Evolutionary conservation across 1,140 invertebrate species (phyloP).

Genomic region (Mycetomoellerius zeteki): DNA sequence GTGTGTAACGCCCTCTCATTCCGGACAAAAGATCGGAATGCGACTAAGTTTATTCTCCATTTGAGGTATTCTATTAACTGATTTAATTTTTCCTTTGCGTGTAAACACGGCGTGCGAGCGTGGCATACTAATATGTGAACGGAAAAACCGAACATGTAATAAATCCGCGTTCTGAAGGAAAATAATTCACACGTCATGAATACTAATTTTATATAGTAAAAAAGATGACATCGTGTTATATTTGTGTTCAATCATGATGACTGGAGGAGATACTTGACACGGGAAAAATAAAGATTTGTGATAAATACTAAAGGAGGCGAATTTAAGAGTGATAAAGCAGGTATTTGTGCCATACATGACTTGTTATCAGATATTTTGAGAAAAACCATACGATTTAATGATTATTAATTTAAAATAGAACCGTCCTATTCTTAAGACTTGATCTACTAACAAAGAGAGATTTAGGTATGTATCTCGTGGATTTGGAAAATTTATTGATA

Average conservation of each 20-base stretch:
- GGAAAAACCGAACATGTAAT: neutral
- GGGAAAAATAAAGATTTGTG: neutral
- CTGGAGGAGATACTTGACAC: neutral
- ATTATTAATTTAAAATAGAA: neutral
- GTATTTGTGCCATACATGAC: conserved; percentile 4
- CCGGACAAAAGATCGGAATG: neutral
- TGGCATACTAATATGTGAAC: neutral
- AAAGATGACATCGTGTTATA: neutral
- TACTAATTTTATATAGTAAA: neutral
- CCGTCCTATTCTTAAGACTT: neutral
- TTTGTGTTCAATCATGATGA: conserved; percentile 12
- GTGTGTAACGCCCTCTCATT: neutral
- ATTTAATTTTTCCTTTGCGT: neutral
- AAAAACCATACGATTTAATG: neutral
- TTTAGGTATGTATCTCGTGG: too few relatives aligned
- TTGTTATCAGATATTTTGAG: neutral
- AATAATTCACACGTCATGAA: neutral
- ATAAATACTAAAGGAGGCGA: neutral
- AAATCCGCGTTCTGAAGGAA: neutral
- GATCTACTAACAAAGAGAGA: too few relatives aligned
- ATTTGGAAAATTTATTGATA: too few relatives aligned
- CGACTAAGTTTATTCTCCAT: neutral
- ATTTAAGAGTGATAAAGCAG: neutral
- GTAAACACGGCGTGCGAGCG: neutral
- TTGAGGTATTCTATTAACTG: neutral